Evolutionary conservation across 2,888 invertebrate genomes (phyloP).

Genomic region (Autographa gamma): DNA sequence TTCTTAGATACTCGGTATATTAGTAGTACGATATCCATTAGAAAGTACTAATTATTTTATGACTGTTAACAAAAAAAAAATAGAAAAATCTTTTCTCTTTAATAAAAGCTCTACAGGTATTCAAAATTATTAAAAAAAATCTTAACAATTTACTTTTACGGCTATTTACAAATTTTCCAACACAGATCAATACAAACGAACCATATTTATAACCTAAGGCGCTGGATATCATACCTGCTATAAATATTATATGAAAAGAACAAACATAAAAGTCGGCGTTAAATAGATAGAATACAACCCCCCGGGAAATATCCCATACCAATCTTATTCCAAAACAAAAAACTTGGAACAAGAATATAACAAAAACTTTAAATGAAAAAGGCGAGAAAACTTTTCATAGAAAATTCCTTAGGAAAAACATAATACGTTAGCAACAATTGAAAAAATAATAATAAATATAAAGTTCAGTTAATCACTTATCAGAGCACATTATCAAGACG

Average conservation of each 20-base stretch:
- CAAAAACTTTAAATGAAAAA: slow-evolving; percentile 11
- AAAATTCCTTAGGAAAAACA: slow-evolving; percentile 20
- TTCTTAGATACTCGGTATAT: too few species aligned
- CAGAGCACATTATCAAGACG: slow-evolving; percentile 42
- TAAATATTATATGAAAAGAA: background rate
- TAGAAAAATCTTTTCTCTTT: too few species aligned
- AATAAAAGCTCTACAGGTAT: too few species aligned
- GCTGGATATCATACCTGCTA: background rate
- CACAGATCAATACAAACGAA: too few species aligned
- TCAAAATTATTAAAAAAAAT: too few species aligned
- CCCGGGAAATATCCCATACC: background rate
- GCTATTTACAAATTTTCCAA: too few species aligned
- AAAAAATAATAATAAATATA: slow-evolving; percentile 18
- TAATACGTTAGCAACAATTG: slow-evolving; percentile 40
- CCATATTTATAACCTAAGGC: too few species aligned
- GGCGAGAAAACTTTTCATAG: background rate
- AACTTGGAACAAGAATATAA: slow-evolving; percentile 11
- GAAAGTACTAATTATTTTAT: too few species aligned
- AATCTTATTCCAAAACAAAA: background rate
- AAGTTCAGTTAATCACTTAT: slow-evolving; percentile 47
- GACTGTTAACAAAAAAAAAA: too few species aligned
- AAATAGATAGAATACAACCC: slow-evolving; percentile 3
- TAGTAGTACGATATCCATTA: too few species aligned
- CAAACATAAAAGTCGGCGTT: background rate
- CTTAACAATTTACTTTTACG: too few species aligned